Evolutionary conservation across 2,113 vertebrate species (phyloP).

Genomic region (Cephalopterus ornatus): DNA sequence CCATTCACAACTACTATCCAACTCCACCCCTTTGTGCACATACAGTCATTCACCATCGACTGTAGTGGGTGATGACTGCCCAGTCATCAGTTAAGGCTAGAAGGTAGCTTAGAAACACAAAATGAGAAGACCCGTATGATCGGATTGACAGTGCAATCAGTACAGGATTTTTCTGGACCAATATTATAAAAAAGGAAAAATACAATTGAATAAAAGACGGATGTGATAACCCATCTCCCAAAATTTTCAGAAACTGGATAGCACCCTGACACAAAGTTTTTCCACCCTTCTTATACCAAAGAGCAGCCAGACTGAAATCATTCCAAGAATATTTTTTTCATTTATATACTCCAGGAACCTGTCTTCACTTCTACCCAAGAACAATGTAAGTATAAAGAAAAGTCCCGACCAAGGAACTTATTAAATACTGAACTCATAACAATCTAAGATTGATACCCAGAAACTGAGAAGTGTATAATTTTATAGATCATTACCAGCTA

Average conservation of each 20-base stretch:
- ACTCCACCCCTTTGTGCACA: neutral
- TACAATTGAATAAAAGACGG: neutral
- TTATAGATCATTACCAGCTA: neutral
- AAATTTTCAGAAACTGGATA: neutral
- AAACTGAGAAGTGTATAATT: neutral
- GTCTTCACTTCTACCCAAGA: neutral
- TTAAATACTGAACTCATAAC: neutral
- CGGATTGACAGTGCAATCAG: neutral
- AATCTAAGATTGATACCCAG: neutral
- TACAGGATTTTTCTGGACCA: neutral
- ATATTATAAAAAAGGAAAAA: neutral
- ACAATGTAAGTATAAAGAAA: neutral
- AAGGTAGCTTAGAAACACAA: neutral
- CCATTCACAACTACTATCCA: neutral
- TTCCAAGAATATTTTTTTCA: neutral
- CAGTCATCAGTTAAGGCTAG: neutral
- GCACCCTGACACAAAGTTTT: neutral
- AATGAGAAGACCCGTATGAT: neutral
- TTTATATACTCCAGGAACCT: neutral
- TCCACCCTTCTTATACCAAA: neutral
- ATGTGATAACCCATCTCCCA: neutral
- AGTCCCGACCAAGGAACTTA: neutral
- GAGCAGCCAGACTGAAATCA: neutral
- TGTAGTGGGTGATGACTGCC: neutral
- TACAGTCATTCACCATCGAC: accelerated